Base-by-base conservation (phyloP, 2,888 invertebrate species). In the Torymus auratus region DNA sequence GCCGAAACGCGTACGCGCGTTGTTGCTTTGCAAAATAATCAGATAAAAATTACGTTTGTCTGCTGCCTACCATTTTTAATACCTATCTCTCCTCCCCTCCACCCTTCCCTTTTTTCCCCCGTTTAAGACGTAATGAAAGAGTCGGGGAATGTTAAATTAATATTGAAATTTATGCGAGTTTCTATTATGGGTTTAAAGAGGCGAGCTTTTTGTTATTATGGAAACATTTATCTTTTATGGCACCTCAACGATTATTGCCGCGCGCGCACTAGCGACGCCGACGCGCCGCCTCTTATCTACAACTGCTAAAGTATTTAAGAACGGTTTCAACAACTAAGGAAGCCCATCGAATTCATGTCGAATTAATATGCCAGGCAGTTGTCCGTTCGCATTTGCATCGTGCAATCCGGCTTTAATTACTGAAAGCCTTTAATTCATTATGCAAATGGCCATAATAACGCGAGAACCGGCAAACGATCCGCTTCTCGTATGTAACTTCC, bases 381-480 rank as follows among this genome's bases (percentile, higher is more conserved):
- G 85, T 85, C 86, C 85, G 83, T 82, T 84, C 83, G 83, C 84
- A 86, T 86, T 86, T 86, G 86, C 87, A 88, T 86, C 85, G 83
- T 82, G 84, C 85, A 86, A 88, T 88, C 86, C 85, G 83, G 85
- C 85, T 85, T 86, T 86, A 88, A 87, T 86, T 86, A 88, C 88
- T 86, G 86, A 85, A 85, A 86, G 85, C 86, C 86, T 82, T 86
- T 88, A 86, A 88, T 88, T 88, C 86, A 88, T 89, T 88, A 89
- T 89, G 88, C 86, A 88, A 89, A 89, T 89, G 84, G 84, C 83
- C 85, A 85, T 86, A 87, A 87, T 86, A 86, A 86, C 85, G 87
- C 86, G 86, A 84, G 86, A 87, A 85, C 84, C 86, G 83, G 85
- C 85, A 85, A 85, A 86, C 85, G 85, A 88, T 87, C 86, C 86